A percentile compares a stretch with the other conserved stretches of the same genome.
phyloP scores from a whole-genome alignment of 2,113 vertebrate species.

The Uria aalge region DNA sequence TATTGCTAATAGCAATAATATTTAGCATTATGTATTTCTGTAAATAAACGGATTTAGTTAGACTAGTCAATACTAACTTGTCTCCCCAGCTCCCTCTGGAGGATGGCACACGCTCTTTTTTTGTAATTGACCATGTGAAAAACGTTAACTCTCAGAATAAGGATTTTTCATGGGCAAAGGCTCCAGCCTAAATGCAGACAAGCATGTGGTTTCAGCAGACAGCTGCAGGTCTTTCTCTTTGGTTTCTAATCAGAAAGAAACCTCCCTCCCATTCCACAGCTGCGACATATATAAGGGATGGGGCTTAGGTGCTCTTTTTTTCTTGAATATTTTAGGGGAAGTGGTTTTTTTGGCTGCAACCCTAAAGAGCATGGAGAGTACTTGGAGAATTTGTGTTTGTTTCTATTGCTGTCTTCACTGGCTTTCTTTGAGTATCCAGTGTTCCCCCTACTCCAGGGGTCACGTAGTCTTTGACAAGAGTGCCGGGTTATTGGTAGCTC shows the following conservation, averaged over 20 bases:
- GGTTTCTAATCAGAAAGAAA: slow-evolving; percentile 32
- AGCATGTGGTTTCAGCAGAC: neutral
- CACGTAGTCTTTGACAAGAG: neutral
- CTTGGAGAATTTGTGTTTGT: slow-evolving; percentile 31
- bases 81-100: slow-evolving; percentile 14
- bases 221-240: slow-evolving; percentile 40
- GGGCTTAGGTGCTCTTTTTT: neutral
- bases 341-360: neutral
- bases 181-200: neutral
- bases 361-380: slow-evolving; percentile 56
- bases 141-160: neutral
- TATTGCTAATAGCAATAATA: neutral
- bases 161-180: neutral
- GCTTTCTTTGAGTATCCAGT: slow-evolving; percentile 4
- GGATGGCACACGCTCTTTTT: neutral
- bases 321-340: neutral
- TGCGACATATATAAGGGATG: slow-evolving; percentile 67
- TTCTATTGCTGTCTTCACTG: slow-evolving; percentile 58
- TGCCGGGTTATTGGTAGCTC: neutral
- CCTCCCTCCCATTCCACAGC: slow-evolving; percentile 8
- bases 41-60: neutral
- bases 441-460: neutral
- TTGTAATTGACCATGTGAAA: neutral
- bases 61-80: no score
- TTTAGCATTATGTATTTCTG: neutral